A percentile compares a stretch with the other conserved stretches of the same genome.
These are phyloP conservation scores for Chirona hameri DNA, from an alignment of 2,888 invertebrate species.

Conservation along the genomic window DNA sequence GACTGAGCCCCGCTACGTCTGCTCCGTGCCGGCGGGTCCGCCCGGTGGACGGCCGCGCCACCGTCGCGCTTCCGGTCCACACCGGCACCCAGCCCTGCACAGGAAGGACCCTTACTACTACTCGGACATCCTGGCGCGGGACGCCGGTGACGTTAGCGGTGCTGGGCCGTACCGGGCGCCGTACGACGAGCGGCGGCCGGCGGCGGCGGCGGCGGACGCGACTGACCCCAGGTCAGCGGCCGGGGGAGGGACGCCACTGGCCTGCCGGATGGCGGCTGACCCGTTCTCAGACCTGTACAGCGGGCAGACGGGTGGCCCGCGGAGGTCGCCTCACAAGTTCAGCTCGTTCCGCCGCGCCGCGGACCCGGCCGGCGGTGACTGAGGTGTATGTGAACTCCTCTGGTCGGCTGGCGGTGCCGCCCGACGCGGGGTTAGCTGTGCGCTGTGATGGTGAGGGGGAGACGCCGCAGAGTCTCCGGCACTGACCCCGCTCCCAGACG, in stretches of 20 bases:
- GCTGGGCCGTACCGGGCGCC: background rate
- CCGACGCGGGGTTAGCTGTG: too few relatives aligned
- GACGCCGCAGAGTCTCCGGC: too few relatives aligned
- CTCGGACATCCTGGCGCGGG: background rate
- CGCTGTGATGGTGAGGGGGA: too few relatives aligned
- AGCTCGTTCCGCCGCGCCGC: background rate
- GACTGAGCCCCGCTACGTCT: background rate
- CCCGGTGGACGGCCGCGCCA: background rate
- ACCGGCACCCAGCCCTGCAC: background rate
- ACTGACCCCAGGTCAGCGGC: background rate
- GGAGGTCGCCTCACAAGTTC: background rate
- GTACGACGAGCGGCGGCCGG: background rate
- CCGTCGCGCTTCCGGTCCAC: background rate
- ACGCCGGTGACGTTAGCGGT: background rate
- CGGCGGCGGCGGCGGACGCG: background rate
- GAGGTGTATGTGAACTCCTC: background rate
- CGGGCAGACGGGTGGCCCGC: background rate
- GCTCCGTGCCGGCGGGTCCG: background rate
- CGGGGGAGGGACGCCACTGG: background rate
- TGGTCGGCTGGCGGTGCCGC: background rate
- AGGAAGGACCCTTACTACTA: conserved; percentile 8
- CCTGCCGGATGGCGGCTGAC: background rate
- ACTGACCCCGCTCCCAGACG: too few relatives aligned
- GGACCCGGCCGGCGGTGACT: background rate
- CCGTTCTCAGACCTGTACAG: background rate